Evolutionary conservation across 2,797 vertebrate genomes (phyloP).

Genomic region (Miichthys miiuy): DNA sequence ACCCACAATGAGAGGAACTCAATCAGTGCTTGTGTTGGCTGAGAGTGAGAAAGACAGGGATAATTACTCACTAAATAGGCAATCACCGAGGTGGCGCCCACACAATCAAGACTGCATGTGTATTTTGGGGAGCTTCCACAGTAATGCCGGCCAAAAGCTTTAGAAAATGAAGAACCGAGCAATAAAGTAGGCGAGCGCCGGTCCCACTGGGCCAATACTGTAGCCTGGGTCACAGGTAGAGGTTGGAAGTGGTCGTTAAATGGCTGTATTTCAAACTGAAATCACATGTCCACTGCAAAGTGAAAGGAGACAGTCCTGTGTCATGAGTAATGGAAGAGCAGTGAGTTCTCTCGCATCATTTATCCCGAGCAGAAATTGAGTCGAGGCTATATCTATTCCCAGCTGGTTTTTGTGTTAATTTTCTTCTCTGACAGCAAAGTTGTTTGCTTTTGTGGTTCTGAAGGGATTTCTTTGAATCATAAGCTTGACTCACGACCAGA

Average conservation of each 20-base stretch:
- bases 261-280: slow-evolving; percentile 40
- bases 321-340: slow-evolving; percentile 30
- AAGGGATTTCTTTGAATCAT: slow-evolving; percentile 35
- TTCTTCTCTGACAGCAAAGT: slow-evolving; percentile 47
- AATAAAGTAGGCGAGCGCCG: slow-evolving; percentile 28
- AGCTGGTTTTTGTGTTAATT: slow-evolving; percentile 33
- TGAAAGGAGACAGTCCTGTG: slow-evolving; percentile 4
- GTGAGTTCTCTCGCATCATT: slow-evolving; percentile 21
- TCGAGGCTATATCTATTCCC: slow-evolving; percentile 21
- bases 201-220: slow-evolving; percentile 26
- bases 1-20: slow-evolving; percentile 80
- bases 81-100: slow-evolving; percentile 76
- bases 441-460: slow-evolving; percentile 49
- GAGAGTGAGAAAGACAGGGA: slow-evolving; percentile 73
- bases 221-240: slow-evolving; percentile 42
- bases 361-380: slow-evolving; percentile 32
- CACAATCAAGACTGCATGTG: slow-evolving; percentile 77
- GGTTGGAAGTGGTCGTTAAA: slow-evolving; percentile 30
- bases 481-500: slow-evolving; percentile 40
- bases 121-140: slow-evolving; percentile 72
- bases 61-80: slow-evolving; percentile 82
- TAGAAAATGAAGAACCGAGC: slow-evolving; percentile 34
- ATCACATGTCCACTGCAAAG: slow-evolving; percentile 22
- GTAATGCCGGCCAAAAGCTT: slow-evolving; percentile 57
- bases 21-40: slow-evolving; percentile 79